phyloP scores from a whole-genome alignment of 1,140 invertebrate species.

The Nephotettix cincticeps region DNA sequence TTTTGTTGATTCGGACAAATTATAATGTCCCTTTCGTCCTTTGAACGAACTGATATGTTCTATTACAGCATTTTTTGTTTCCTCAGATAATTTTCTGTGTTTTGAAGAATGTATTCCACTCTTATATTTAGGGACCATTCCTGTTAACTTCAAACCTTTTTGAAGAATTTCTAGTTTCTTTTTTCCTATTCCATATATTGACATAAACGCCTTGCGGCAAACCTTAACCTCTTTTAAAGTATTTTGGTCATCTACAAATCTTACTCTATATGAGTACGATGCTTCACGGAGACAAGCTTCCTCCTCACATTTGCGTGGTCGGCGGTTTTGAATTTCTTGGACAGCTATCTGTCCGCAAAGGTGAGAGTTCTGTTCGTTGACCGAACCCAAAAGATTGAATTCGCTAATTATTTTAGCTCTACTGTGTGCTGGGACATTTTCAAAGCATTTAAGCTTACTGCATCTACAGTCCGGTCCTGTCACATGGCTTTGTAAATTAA shows the following conservation, averaged over 20 bases:
- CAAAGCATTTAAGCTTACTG: constrained; percentile 6
- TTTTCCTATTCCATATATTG: background rate
- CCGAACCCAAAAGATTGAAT: background rate
- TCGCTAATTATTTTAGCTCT: background rate
- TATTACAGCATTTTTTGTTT: background rate
- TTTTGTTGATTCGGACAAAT: constrained; percentile 7
- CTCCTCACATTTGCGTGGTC: background rate
- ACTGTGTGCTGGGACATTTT: background rate
- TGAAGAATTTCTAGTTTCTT: background rate
- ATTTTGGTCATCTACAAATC: background rate
- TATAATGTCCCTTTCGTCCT: background rate
- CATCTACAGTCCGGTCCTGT: background rate
- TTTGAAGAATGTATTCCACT: background rate
- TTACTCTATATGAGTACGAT: background rate
- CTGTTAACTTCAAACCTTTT: background rate
- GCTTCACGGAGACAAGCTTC: background rate
- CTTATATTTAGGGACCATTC: background rate
- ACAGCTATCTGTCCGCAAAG: background rate
- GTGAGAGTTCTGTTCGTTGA: background rate
- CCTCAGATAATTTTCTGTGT: background rate
- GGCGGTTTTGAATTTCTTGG: background rate
- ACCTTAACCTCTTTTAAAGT: background rate
- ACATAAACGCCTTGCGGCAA: background rate
- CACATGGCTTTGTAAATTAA: background rate
- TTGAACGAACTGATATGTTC: constrained; percentile 18